Percentiles rank a stretch among this genome's conserved stretches.
Conservation (phyloP, 1,140 invertebrate genomes). For the Acromyrmex charruanus region DNA sequence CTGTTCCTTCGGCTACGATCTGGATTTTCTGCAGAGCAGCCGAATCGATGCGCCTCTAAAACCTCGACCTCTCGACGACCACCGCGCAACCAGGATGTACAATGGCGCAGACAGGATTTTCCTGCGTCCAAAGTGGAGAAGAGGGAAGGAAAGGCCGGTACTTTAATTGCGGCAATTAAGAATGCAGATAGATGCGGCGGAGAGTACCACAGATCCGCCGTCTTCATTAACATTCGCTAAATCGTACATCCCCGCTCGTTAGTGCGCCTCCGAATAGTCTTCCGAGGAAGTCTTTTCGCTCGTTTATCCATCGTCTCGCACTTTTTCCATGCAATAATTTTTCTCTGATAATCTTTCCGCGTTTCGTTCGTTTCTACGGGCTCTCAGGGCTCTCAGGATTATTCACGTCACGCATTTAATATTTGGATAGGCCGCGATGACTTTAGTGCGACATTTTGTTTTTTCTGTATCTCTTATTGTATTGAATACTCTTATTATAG, state of each 20-base stretch:
- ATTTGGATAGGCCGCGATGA: background rate
- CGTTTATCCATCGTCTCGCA: conserved; percentile 32
- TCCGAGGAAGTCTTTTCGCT: conserved; percentile 38
- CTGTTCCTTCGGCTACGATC: conserved; percentile 49
- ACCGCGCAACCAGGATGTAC: conserved; percentile 40
- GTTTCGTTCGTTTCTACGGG: background rate
- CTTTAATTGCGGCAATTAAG: conserved; percentile 71
- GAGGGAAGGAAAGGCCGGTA: background rate
- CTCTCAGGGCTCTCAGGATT: background rate
- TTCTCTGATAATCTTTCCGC: conserved; percentile 14
- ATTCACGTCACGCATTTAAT: background rate
- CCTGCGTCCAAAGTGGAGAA: background rate
- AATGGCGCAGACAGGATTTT: conserved; percentile 54
- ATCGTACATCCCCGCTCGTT: conserved; percentile 63
- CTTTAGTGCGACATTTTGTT: background rate
- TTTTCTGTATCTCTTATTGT: too few relatives aligned
- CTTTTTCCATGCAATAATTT: conserved; percentile 51
- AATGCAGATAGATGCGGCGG: conserved; percentile 65
- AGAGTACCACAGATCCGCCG: conserved; percentile 58
- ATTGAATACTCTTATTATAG: background rate
- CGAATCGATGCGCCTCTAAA: conserved; percentile 59
- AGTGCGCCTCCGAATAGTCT: conserved; percentile 48
- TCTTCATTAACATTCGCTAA: conserved; percentile 69
- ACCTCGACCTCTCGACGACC: conserved; percentile 20
- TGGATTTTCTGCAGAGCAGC: conserved; percentile 38